A percentile compares a stretch with the other conserved stretches of the same genome.
Conservation (phyloP, 2,113 vertebrate species). For the Sphaerodactylus townsendi region DNA sequence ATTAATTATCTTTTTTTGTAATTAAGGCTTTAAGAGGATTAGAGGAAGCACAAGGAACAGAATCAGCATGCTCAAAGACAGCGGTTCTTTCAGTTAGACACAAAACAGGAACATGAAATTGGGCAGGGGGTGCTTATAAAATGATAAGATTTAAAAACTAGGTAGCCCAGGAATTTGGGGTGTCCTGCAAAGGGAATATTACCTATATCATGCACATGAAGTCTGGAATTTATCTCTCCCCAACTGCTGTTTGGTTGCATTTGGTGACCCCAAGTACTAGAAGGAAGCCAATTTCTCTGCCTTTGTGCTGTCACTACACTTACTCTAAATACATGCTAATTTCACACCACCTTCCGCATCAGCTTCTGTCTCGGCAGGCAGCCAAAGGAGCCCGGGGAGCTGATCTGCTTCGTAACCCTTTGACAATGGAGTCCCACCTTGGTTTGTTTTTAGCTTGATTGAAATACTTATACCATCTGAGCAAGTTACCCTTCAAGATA, state of each 20-base stretch:
- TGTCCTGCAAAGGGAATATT: too few relatives aligned
- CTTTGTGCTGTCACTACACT: too few relatives aligned
- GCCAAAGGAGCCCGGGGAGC: neutral
- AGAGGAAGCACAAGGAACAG: too few relatives aligned
- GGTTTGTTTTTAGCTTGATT: slow-evolving; percentile 8
- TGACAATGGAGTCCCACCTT: neutral
- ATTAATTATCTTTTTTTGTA: too few relatives aligned
- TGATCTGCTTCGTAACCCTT: neutral
- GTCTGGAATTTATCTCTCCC: neutral
- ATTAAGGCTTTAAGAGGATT: too few relatives aligned
- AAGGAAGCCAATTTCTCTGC: neutral
- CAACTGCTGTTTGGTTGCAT: neutral
- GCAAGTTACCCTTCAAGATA: slow-evolving; percentile 4
- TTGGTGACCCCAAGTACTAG: neutral
- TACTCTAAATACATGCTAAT: neutral
- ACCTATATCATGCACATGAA: too few relatives aligned
- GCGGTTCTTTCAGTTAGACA: too few relatives aligned
- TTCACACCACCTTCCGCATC: neutral
- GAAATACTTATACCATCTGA: neutral
- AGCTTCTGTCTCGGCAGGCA: neutral
- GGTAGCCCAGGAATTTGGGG: too few relatives aligned
- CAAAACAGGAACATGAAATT: too few relatives aligned
- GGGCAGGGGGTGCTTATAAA: too few relatives aligned
- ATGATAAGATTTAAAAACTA: too few relatives aligned
- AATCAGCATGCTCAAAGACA: too few relatives aligned